Evolutionary conservation across 2,888 invertebrate genomes (phyloP).

Genomic region (Cartodere bifasciata): DNA sequence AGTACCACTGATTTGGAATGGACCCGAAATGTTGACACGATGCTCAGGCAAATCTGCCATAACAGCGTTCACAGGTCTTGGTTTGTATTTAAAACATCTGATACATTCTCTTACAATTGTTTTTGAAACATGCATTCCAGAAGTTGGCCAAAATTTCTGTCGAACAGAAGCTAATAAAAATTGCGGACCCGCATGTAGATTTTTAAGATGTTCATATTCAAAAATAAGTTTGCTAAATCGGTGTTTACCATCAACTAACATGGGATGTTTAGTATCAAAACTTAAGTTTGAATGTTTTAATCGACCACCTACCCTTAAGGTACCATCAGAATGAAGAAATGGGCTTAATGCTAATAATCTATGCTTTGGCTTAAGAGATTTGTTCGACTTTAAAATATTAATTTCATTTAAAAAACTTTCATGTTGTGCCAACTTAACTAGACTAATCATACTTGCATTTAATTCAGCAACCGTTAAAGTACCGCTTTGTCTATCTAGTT

Average conservation of each 20-base stretch:
- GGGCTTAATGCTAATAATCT: conserved; percentile 14
- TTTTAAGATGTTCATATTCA: conserved; percentile 13
- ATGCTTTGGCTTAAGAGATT: not conserved
- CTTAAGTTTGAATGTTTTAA: conserved; percentile 15
- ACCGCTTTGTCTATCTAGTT: not conserved
- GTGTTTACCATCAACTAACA: conserved; percentile 18
- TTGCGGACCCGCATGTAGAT: conserved; percentile 20
- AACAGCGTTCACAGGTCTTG: conserved; percentile 1
- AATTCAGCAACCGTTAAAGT: conserved; percentile 1
- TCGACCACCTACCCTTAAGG: conserved; percentile 21
- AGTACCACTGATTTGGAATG: conserved; percentile 6
- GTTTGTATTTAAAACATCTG: conserved; percentile 3
- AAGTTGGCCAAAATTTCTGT: conserved; percentile 12
- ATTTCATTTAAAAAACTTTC: conserved; percentile 1
- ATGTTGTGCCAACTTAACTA: conserved; percentile 3
- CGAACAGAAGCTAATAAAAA: conserved; percentile 14
- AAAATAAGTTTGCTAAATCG: conserved; percentile 19
- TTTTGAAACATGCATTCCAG: conserved; percentile 7
- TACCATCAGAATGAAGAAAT: conserved; percentile 15
- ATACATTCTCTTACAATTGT: conserved; percentile 10
- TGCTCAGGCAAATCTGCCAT: conserved; percentile 7
- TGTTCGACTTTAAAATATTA: no score
- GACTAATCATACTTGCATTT: not conserved
- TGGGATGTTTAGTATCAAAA: conserved; percentile 16
- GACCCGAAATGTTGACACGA: conserved; percentile 2